phyloP scores from a whole-genome alignment of 2,797 vertebrate genomes.

The Phataginus tetradactyla region DNA sequence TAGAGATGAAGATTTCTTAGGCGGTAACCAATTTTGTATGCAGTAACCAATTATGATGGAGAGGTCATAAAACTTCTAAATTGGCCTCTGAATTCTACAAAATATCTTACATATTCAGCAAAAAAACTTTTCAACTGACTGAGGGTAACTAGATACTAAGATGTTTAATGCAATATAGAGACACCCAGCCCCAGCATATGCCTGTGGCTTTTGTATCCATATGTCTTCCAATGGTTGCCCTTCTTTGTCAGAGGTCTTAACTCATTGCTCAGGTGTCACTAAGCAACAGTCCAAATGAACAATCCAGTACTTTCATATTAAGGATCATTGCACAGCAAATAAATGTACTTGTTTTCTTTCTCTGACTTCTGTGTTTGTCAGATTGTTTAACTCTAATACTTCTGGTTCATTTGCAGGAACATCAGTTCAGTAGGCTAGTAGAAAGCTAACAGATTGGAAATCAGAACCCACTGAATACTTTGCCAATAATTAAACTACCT shows the following conservation, averaged over 20 bases:
- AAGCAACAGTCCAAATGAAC: background rate
- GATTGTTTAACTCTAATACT: background rate
- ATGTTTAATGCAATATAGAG: background rate
- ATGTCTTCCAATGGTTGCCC: background rate
- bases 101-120: background rate
- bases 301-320: constrained; percentile 2
- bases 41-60: background rate
- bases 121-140: background rate
- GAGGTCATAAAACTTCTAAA: background rate
- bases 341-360: background rate
- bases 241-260: background rate
- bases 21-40: background rate
- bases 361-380: background rate
- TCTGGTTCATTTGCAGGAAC: background rate
- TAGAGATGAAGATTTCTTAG: background rate
- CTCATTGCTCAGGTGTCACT: background rate
- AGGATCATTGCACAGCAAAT: background rate
- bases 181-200: background rate
- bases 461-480: background rate
- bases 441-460: background rate
- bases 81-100: background rate
- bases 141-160: background rate
- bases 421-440: background rate
- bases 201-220: background rate
- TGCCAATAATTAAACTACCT: background rate